Base-by-base conservation (phyloP, 2,113 vertebrate species). In the Xiphophorus couchianus region DNA sequence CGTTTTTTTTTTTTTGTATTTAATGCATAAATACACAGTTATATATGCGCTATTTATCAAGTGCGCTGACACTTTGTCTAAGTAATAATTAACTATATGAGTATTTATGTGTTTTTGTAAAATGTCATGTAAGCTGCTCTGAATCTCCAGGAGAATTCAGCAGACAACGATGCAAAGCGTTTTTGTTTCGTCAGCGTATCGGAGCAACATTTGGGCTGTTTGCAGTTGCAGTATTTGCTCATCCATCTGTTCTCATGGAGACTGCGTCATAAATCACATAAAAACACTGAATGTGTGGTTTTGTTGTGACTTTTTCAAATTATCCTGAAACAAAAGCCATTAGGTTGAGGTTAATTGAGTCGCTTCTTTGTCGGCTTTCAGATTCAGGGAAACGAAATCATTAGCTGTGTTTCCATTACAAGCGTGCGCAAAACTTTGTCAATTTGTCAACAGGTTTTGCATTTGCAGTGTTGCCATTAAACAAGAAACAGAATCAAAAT, bases 301-400 rank as follows among this genome's bases (percentile, higher is more conserved):
- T 51, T 78, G 74, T 67, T 79, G 44, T 77, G 66, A 74, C 44
- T 66, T 80, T 74, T 80, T 76, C 66, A 62, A 80, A 73, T 83
- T 77, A 48, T 64, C 69, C 66, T 28, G 85, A 86, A 91, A 88
- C 84, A 84, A 88, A 82, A 81, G 77, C 76, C 66, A 62, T 85
- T 84, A 81, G 84, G 84, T 39, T 65, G 69, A 81, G 90, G 92
- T 91, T 91, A 92, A 93, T 93, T 84, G 88, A 91, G 92, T 91
- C 86, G 90, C 90, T 88, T 87, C 90, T 89, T 84, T 88, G 86
- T 90, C 81, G 82, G 80, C 88, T 92, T 90, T 83, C 78, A 90
- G 92, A 91, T 92, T 35, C 33, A 35, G 1, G 9, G 33, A 35
- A 35, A 9, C 33, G 0, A 37, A 37, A 37, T 12, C 35, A 12